Base-by-base conservation (phyloP, 2,888 invertebrate genomes). In the Thelaira solivaga region DNA sequence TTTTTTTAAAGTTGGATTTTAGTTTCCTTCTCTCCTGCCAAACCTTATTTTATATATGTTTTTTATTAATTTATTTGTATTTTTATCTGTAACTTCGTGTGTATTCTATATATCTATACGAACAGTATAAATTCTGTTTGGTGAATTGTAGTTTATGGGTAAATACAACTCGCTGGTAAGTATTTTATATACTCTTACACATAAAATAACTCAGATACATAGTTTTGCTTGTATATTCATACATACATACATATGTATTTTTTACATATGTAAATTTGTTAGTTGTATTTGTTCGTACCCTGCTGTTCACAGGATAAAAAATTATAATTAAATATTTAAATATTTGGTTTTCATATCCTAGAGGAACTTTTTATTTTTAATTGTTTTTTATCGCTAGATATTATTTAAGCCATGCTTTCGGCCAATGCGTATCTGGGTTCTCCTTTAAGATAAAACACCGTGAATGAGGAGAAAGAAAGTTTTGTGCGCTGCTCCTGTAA, bases 1-100 rank as follows among this genome's bases (percentile, higher is more conserved):
- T 16, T 59, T 65, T 65, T 26, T 64, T 62, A 62, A 57, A 57
- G 22, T 76, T 59, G 31, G 45, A 59, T 76, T 76, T 61, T 34
- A 13, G 43, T 34, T 47, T 57, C 45, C 62, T 67, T 57, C 24
- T 57, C 49, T 65, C 41, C 22, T 43, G 36, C 51, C 69, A 39
- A 75, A 55, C 18, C 11, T 18, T 65, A 36, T n/a, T n/a, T n/a
- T n/a, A n/a, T n/a, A n/a, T n/a, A n/a, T 11, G 16, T 67, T 68
- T 6, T 20, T 24, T 41, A 8, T 65, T 59, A 29, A 51, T 76
- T 72, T 67, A 47, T 72, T 71, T 76, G 57, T 55, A 22, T 67
- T 62, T 72, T 41, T 62, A 41, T 67, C 31, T 68, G 45, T 64
- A 64, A 13, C 29, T 67, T 0, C n/a, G 34, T 31, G 34, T 64